phyloP scores from a whole-genome alignment of 2,888 invertebrate species.

The Lysandra bellargus region DNA sequence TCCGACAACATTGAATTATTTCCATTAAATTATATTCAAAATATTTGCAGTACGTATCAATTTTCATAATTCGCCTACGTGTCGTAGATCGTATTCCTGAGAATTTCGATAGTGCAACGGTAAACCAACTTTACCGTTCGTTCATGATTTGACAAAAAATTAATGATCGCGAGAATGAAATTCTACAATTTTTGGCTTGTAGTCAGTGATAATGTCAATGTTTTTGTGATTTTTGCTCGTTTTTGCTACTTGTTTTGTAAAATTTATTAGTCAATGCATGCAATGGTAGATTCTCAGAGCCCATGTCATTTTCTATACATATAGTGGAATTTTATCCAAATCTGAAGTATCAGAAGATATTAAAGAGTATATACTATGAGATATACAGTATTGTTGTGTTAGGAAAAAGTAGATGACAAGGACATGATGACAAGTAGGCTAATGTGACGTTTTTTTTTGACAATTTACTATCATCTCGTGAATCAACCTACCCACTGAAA shows the following conservation, averaged over 20 bases:
- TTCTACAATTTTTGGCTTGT: conserved; percentile 12
- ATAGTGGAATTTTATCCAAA: too few relatives aligned
- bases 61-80: neutral
- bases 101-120: neutral
- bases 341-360: too few relatives aligned
- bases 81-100: neutral
- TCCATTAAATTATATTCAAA: neutral
- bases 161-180: conserved; percentile 10
- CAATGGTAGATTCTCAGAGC: too few relatives aligned
- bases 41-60: neutral
- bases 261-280: too few relatives aligned
- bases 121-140: neutral
- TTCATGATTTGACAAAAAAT: conserved; percentile 18
- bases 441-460: neutral
- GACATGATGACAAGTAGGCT: too few relatives aligned
- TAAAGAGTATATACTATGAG: too few relatives aligned
- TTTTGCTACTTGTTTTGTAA: neutral
- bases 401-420: too few relatives aligned
- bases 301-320: too few relatives aligned
- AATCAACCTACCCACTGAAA: too few relatives aligned
- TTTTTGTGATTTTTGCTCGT: neutral
- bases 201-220: neutral
- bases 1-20: neutral
- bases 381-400: too few relatives aligned
- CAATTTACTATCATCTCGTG: too few relatives aligned